Base-by-base conservation (phyloP, 2,888 invertebrate genomes). In the Apocheima hispidaria region DNA sequence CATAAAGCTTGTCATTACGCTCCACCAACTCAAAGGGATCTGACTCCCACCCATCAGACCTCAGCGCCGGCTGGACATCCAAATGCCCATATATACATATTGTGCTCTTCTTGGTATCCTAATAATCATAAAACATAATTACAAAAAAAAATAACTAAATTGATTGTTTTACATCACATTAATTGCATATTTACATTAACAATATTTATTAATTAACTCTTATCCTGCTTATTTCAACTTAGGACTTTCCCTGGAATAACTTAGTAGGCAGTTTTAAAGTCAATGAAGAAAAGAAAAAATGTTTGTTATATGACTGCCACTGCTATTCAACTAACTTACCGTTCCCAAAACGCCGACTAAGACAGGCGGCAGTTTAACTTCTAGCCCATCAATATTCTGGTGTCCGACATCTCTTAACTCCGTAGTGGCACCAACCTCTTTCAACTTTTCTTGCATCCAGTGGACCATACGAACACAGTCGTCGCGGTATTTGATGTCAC, bases 21-120 rank as follows among this genome's bases (percentile, higher is more conserved):
- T 99, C 98, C 20, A 96, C 96, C 57, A 99, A 91, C 21, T 94
- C 95, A 92, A 99, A 99, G 0, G 99, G 99, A 63, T 99, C 98
- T 0, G 98, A 96, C 69, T 97, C 94, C 99, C 99, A 99, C 0
- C 99, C 99, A 93, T 99, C 99, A 65, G 96, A 96, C 81, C 95
- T 95, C 28, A 95, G 85, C 0, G 99, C 99, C 9, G 99, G 99
- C 84, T 99, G 99, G 0, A 99, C 99, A 93, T 99, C 99, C 79
- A 99, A 94, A 90, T 99, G 99, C 0, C 99, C 99, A 86, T 99
- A 99, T 59, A 99, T 94, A 60, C 97, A 95, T 41, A 99, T 95
- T 5, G 99, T 99, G 81, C 98, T 98, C 91, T 99, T 99, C 38
- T 94, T 94, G 0, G 95, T 92, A 81, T 99, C 97, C 93, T 93